phyloP scores from a whole-genome alignment of 2,113 vertebrate species.

The Sphaerodactylus townsendi region DNA sequence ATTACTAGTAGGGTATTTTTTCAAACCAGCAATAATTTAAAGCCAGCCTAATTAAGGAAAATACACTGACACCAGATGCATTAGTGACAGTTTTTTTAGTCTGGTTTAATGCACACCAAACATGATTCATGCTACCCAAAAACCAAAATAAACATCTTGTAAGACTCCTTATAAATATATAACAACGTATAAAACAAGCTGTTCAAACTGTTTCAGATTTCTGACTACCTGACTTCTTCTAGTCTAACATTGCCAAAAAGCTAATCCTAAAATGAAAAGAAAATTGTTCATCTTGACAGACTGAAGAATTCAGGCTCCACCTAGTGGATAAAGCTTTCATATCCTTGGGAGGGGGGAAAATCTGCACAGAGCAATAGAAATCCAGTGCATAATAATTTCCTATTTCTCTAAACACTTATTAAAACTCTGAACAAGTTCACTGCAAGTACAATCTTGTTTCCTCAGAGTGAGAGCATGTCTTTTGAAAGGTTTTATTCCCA shows the following conservation, averaged over 20 bases:
- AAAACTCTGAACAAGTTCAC: background rate
- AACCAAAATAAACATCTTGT: background rate
- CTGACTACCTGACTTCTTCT: background rate
- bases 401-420: background rate
- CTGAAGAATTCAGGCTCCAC: slow-evolving; percentile 67
- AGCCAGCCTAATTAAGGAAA: slow-evolving; percentile 6
- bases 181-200: background rate
- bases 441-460: background rate
- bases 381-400: rapidly evolving
- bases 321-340: slow-evolving; percentile 60
- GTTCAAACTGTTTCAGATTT: background rate
- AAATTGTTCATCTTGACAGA: background rate
- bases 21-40: background rate
- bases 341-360: background rate
- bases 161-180: slow-evolving; percentile 33
- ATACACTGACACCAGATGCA: background rate
- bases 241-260: background rate
- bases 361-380: too few relatives aligned
- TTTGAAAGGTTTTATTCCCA: too few relatives aligned
- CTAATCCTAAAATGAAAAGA: background rate
- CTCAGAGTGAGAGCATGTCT: background rate
- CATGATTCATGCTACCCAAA: background rate
- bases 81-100: background rate
- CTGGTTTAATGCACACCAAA: slow-evolving; percentile 9
- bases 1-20: background rate